Evolutionary conservation across 2,888 invertebrate species (phyloP), one percentile per base, ranked within the genome.

Genomic region (Labia minor): DNA sequence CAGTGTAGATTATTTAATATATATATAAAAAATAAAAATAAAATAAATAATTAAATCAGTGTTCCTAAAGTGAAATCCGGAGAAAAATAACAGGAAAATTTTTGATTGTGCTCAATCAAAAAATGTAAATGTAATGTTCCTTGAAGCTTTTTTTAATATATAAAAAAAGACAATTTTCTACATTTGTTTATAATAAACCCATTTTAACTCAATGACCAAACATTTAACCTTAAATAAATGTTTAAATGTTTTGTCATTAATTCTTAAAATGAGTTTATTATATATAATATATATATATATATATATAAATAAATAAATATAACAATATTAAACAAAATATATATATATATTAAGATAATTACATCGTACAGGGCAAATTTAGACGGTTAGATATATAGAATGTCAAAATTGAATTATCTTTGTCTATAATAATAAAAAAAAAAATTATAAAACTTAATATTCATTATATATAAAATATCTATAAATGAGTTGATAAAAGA

Each of bases 81-180:
- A 49, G 49, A 49, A 49, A 49, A 49, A 49, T n/a, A 49, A 49
- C 16, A 49, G 49, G 16, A 49, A 49, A 49, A 49, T 11, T 49
- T 49, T 49, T 49, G 49, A 49, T 49, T 49, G 49, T 49, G 49
- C 49, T 49, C 49, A 49, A 49, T 49, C 49, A 49, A 49, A 33
- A 33, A 49, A 49, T 49, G 49, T 49, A 49, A 49, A 49, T 49
- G 49, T 49, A 49, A 49, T 49, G 49, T 49, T 49, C 49, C 49
- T 49, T 49, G n/a, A 49, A 49, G 49, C 49, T 49, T 49, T 49
- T 49, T 49, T 49, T 49, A 49, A 26, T 26, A 49, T 10, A n/a
- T 49, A 49, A 49, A 49, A 49, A 49, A 49, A 49, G 49, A 49
- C 49, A 49, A 4, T 49, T 49, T 49, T 49, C n/a, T 49, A 49